These are phyloP conservation scores for Tenrec ecaudatus DNA, from an alignment of 2,113 vertebrate genomes.

Conservation along the genomic window DNA sequence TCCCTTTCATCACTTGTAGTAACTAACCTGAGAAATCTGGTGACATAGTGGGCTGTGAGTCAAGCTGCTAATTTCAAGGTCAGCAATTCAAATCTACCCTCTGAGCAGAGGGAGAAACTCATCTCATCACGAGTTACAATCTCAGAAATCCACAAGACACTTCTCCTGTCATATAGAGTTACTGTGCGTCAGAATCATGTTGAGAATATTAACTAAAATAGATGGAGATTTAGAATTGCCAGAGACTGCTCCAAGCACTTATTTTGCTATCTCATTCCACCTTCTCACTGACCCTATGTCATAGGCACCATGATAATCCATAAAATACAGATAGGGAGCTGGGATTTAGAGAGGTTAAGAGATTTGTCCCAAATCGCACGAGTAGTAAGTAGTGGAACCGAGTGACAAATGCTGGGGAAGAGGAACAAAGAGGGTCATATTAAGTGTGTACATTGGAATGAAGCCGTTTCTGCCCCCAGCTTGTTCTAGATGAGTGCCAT, in stretches of 20 bases:
- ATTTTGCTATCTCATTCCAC: neutral
- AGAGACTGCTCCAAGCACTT: neutral
- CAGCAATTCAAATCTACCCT: too few relatives aligned
- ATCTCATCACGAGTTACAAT: too few relatives aligned
- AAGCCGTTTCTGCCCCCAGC: too few relatives aligned
- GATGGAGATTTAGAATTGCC: neutral
- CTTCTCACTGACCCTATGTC: neutral
- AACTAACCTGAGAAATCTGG: neutral
- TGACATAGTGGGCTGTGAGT: too few relatives aligned
- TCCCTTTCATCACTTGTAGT: neutral
- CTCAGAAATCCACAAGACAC: too few relatives aligned
- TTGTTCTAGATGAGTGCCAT: accelerated
- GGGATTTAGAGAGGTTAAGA: neutral
- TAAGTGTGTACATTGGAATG: neutral
- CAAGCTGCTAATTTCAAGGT: too few relatives aligned
- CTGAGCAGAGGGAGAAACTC: too few relatives aligned
- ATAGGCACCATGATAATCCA: neutral
- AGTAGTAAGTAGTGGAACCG: neutral
- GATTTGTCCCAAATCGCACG: neutral
- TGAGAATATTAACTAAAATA: neutral
- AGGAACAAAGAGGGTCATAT: neutral
- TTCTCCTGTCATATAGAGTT: too few relatives aligned
- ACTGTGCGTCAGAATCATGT: too few relatives aligned
- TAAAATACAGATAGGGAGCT: neutral
- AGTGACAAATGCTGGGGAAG: neutral